phyloP scores from a whole-genome alignment of 2,888 invertebrate genomes.

The Girardia tigrina region DNA sequence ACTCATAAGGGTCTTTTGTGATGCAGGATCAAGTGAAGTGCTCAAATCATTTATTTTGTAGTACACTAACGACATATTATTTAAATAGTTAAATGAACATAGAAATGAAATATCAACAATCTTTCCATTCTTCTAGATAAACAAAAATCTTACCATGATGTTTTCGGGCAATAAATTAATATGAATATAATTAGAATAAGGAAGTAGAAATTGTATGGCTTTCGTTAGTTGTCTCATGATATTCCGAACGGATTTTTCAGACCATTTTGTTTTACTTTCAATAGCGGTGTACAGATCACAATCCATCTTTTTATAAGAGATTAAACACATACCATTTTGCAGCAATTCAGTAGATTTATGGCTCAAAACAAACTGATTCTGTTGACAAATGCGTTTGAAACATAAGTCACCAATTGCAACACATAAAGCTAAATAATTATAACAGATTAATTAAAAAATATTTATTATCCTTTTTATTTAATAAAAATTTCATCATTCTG shows the following conservation, averaged over 20 bases:
- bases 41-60: no score
- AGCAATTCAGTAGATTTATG: background rate
- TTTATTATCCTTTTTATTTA: no score
- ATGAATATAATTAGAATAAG: background rate
- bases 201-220: background rate
- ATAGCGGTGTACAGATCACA: background rate
- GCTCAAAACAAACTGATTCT: background rate
- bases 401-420: background rate
- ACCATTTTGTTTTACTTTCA: background rate
- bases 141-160: background rate
- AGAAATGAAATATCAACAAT: no score
- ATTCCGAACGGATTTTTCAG: background rate
- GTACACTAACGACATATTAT: no score
- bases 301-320: background rate
- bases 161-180: background rate
- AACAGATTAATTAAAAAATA: no score
- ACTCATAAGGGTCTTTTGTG: no score
- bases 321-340: background rate
- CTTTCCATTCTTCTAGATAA: no score
- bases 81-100: no score
- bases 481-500: no score
- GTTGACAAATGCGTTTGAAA: background rate
- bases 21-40: no score
- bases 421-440: no score
- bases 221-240: background rate